Base-by-base conservation (phyloP, 2,797 vertebrate species). In the Orientallactaga sibirica region DNA sequence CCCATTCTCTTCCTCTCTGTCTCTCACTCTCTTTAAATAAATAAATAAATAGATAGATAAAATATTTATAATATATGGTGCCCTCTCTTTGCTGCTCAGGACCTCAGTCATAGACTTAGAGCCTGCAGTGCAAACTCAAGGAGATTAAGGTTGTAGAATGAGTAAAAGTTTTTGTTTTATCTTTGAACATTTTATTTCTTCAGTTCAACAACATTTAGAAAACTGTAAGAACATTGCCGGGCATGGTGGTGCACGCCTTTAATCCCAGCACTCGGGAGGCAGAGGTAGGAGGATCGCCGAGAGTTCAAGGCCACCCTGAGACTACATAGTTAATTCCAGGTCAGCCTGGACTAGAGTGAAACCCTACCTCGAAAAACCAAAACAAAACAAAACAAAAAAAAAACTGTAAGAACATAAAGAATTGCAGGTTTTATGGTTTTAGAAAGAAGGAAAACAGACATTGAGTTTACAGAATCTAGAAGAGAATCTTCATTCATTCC, bases 131-230 rank as follows among this genome's bases (percentile, higher is more conserved):
- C 86, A 94, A 95, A 94, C 67, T 29, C 68, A 75, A 1, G 19
- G 67, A 91, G 58, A 77, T 1, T 14, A 76, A 7, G 27, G 24
- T 55, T 58, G 1, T 15, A 33, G 85, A 77, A 66, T 27, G 33
- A 90, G 22, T 67, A 25, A 12, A 68, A 70, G 37, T 55, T 80
- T 55, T 80, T 52, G 64, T 84, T 61, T 62, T 43, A 85, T 67
- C 48, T 92, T 93, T 92, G 74, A 93, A 92, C 4, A 22, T 84
- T 95, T 93, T 87, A 70, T 88, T 95, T 95, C 64, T 94, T 88
- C 76, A 66, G 24, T 64, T 94, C 80, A 85, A 94, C 94, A 86
- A 64, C 73, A 37, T 37, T 37, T 37, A 48, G 43, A 48, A 48
- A 8, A 48, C 43, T 5, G 43, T 48, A 48, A 77, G 70, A 82